phyloP scores from a whole-genome alignment of 1,140 invertebrate species.

The Cepaea nemoralis region DNA sequence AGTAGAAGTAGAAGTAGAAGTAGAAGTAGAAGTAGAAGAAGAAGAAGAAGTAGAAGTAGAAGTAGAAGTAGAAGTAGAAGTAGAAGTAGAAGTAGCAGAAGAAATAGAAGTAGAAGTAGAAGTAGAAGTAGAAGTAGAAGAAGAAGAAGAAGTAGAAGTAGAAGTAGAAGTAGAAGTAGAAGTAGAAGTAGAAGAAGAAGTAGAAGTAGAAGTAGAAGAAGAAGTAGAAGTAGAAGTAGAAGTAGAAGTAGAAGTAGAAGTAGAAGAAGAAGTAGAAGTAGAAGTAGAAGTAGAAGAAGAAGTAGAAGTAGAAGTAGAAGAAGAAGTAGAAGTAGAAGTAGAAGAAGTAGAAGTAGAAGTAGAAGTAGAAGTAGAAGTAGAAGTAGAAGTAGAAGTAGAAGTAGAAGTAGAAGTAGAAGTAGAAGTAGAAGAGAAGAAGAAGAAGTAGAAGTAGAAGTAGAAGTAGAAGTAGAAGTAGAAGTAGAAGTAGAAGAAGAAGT shows the following conservation, averaged over 20 bases:
- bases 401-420: not conserved
- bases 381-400: not conserved
- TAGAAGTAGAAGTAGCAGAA: slow-evolving; percentile 12
- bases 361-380: slow-evolving; percentile 15
- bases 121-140: slow-evolving; percentile 13
- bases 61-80: slow-evolving; percentile 13
- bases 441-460: not conserved
- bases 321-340: slow-evolving; percentile 11
- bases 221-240: slow-evolving; percentile 11
- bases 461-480: not conserved
- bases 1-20: not conserved
- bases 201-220: slow-evolving; percentile 5
- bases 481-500: not conserved
- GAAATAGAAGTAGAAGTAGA: slow-evolving; percentile 4
- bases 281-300: slow-evolving; percentile 1
- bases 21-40: too few species aligned
- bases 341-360: slow-evolving; percentile 11
- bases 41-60: not conserved
- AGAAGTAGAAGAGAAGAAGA: not conserved
- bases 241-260: slow-evolving; percentile 16
- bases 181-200: too few species aligned
- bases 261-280: slow-evolving; percentile 11
- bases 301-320: slow-evolving; percentile 8
- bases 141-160: not conserved
- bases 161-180: too few species aligned